Evolutionary conservation across 2,113 vertebrate species (phyloP).

Genomic region (Lepus americanus): DNA sequence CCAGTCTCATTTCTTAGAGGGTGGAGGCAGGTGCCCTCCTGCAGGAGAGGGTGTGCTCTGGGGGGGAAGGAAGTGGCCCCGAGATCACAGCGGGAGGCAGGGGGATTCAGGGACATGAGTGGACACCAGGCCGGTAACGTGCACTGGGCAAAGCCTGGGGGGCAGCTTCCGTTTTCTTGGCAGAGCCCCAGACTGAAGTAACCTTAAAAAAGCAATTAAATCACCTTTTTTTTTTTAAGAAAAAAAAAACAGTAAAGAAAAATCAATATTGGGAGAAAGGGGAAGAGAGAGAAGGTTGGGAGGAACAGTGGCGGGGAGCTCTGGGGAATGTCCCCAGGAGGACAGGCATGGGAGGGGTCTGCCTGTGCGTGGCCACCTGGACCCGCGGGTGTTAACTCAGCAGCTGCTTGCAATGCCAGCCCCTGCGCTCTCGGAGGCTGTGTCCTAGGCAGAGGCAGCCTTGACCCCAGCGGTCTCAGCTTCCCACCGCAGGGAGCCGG

Average conservation of each 20-base stretch:
- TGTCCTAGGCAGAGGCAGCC: neutral
- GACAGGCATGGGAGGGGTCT: neutral
- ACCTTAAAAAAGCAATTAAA: constrained; percentile 86
- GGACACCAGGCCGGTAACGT: neutral
- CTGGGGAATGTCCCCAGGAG: neutral
- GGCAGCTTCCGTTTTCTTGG: constrained; percentile 73
- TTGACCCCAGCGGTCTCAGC: neutral
- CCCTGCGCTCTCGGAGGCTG: neutral
- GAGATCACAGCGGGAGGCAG: neutral
- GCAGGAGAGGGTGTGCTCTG: neutral
- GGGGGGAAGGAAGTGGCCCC: neutral
- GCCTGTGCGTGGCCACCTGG: neutral
- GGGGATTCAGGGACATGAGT: neutral
- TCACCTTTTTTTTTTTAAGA: constrained; percentile 67
- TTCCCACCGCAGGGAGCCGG: neutral
- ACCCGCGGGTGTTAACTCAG: neutral
- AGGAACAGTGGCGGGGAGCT: neutral
- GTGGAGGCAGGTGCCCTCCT: neutral
- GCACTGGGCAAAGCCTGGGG: constrained; percentile 61
- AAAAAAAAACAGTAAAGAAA: constrained; percentile 76
- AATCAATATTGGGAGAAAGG: constrained; percentile 82
- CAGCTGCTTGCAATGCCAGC: neutral
- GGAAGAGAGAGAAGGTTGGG: constrained; percentile 64
- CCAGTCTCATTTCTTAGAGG: neutral
- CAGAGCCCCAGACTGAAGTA: constrained; percentile 81